A percentile compares a stretch with the other conserved stretches of the same genome.
These are phyloP conservation scores for Indicator maculatus DNA, from an alignment of 2,113 vertebrate species.

Conservation along the genomic window DNA sequence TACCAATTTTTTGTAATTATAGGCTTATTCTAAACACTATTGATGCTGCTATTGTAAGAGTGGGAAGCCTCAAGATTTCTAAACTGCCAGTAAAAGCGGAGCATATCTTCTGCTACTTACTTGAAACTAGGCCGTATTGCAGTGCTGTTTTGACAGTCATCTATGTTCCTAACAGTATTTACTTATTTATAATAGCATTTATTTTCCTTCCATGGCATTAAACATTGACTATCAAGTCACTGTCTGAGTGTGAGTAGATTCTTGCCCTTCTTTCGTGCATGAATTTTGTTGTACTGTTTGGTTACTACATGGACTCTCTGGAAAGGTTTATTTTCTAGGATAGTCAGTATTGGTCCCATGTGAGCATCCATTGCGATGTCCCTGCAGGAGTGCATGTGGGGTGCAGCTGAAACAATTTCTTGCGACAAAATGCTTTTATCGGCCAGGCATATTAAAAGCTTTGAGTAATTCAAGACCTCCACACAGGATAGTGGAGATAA, in stretches of 20 bases:
- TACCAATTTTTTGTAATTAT: neutral
- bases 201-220: neutral
- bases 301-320: neutral
- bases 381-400: rapidly evolving
- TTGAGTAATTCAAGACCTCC: neutral
- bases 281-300: neutral
- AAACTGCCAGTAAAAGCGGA: neutral
- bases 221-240: neutral
- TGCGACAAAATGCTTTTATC: neutral
- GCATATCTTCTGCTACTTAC: neutral
- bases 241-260: neutral
- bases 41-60: neutral
- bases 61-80: neutral
- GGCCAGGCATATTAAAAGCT: neutral
- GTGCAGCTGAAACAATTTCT: neutral
- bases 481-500: neutral
- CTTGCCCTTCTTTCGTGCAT: neutral
- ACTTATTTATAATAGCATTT: neutral
- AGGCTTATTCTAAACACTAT: neutral
- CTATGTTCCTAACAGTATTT: neutral
- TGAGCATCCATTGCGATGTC: rapidly evolving
- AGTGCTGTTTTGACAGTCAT: neutral
- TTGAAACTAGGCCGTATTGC: neutral
- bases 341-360: neutral
- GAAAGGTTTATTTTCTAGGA: neutral